Evolutionary conservation across 2,888 invertebrate genomes (phyloP).

Genomic region (Hirtodrosophila cameraria): DNA sequence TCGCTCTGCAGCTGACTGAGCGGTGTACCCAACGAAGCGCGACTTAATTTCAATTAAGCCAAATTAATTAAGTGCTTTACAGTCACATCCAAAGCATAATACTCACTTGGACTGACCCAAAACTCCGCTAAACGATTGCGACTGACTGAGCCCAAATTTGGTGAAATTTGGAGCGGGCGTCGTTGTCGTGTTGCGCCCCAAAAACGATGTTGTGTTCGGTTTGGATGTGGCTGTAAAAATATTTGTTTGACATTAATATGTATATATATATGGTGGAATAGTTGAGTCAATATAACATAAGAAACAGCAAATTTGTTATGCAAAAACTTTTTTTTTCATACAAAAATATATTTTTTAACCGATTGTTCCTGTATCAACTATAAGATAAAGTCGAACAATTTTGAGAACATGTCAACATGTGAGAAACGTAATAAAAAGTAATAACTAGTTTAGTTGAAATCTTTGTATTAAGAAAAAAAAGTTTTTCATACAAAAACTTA

Average conservation of each 20-base stretch:
- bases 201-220: slow-evolving; percentile 62
- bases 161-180: slow-evolving; percentile 68
- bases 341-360: no score
- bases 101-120: slow-evolving; percentile 79
- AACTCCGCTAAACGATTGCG: slow-evolving; percentile 78
- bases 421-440: no score
- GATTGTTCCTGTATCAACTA: no score
- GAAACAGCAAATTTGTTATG: no score
- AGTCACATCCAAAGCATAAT: background rate
- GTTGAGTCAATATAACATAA: no score
- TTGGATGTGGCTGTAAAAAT: slow-evolving; percentile 64
- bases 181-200: slow-evolving; percentile 70
- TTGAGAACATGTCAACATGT: no score
- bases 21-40: slow-evolving; percentile 80
- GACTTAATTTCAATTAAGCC: slow-evolving; percentile 58
- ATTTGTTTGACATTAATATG: background rate
- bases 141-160: slow-evolving; percentile 68
- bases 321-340: no score
- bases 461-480: no score
- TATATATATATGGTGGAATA: no score
- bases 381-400: no score
- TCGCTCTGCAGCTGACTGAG: slow-evolving; percentile 82
- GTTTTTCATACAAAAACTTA: no score
- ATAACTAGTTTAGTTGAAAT: no score
- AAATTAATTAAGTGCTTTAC: background rate